phyloP scores from a whole-genome alignment of 1,140 invertebrate genomes.

The Tachypleus tridentatus region DNA sequence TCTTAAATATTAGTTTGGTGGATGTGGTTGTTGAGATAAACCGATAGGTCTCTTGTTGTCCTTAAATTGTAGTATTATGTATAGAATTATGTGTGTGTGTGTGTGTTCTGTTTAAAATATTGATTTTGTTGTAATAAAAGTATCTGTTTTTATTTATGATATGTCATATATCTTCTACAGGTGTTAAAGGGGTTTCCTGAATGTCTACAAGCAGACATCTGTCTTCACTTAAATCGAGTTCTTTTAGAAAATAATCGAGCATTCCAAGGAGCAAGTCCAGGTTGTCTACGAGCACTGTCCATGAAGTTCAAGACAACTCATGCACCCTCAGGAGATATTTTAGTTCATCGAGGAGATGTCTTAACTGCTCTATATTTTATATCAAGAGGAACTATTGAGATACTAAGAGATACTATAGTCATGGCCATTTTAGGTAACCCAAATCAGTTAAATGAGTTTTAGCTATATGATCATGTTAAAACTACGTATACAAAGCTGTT shows the following conservation, averaged over 20 bases:
- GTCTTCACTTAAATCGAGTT: constrained; percentile 92
- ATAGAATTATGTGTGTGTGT: no score
- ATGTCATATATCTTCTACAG: constrained; percentile 25
- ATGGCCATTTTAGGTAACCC: constrained; percentile 86
- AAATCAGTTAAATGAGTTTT: constrained; percentile 17
- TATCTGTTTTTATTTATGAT: no score
- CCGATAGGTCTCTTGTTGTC: no score
- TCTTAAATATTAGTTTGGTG: no score
- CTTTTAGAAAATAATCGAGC: constrained; percentile 85
- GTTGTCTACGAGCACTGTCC: constrained; percentile 81
- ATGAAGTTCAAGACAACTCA: constrained; percentile 93
- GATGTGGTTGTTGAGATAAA: no score
- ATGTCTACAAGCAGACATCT: constrained; percentile 97
- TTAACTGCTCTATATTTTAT: constrained; percentile 90
- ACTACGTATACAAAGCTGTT: no score
- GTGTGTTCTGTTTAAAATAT: no score
- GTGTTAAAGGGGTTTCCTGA: constrained; percentile 96
- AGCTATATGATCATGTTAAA: no score
- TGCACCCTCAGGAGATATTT: constrained; percentile 91
- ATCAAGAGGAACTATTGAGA: constrained; percentile 92
- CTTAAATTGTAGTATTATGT: no score
- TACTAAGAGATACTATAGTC: constrained; percentile 89
- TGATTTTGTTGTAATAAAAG: no score
- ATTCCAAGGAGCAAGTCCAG: constrained; percentile 89
- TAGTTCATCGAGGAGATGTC: constrained; percentile 93